These are phyloP conservation scores for Caenorhabditis briggsae DNA, from an alignment of 1,140 invertebrate species.

Conservation along the genomic window DNA sequence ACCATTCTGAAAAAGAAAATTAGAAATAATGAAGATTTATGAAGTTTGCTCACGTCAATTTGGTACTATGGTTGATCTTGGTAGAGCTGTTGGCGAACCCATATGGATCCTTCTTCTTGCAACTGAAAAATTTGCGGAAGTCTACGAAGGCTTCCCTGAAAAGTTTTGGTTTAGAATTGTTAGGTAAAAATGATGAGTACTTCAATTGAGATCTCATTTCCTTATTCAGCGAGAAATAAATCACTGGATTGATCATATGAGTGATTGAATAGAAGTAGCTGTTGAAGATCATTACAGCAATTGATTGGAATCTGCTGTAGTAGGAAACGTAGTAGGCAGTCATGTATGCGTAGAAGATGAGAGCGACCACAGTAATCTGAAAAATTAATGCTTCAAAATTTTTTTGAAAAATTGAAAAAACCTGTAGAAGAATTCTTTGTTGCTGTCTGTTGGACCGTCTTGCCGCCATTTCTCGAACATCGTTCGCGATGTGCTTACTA, in stretches of 20 bases:
- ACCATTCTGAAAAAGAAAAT: conserved; percentile 28
- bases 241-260: conserved; percentile 77
- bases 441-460: conserved; percentile 75
- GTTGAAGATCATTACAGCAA: conserved; percentile 76
- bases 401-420: conserved; percentile 38
- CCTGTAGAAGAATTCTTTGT: conserved; percentile 75
- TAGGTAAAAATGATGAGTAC: background rate
- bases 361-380: conserved; percentile 76
- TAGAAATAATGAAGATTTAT: background rate
- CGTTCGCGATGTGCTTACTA: conserved; percentile 71
- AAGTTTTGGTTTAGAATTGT: background rate
- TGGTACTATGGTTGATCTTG: conserved; percentile 37
- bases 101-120: conserved; percentile 34
- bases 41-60: conserved; percentile 23
- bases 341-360: conserved; percentile 78
- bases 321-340: conserved; percentile 75
- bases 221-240: conserved; percentile 75
- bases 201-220: conserved; percentile 61
- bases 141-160: conserved; percentile 35
- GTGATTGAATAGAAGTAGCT: conserved; percentile 77
- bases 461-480: conserved; percentile 74
- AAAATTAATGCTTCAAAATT: background rate
- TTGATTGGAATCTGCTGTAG: conserved; percentile 75
- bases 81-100: conserved; percentile 28
- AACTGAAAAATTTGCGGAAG: conserved; percentile 7